Base-by-base conservation (phyloP, 2,113 vertebrate species). In the Lipotes vexillifer region DNA sequence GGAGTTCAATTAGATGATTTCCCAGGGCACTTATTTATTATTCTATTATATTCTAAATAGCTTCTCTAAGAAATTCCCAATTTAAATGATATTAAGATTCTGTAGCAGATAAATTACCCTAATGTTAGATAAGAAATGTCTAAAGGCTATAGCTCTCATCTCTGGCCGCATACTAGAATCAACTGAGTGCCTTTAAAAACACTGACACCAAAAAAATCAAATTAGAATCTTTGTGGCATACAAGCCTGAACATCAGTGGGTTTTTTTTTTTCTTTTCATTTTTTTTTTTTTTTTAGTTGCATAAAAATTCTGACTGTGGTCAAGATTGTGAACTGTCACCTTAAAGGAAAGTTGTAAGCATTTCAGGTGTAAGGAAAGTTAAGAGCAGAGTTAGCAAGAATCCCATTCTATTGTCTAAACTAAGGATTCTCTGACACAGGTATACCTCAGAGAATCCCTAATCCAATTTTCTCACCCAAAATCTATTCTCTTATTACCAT, bases 31-130 rank as follows among this genome's bases (percentile, higher is more conserved):
- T 97, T 71, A 87, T 80, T 90, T 97, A 92, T 85, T 90, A 85
- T 96, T 86, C 55, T 78, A 68, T 94, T 90, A 57, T 90, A 74
- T 66, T 75, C 59, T 91, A 93, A 88, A 66, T 12, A 75, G 14
- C 36, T 65, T 29, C 23, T 85, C 23, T 69, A 87, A 80, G n/a
- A 96, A 96, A 89, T 63, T 65, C 38, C 44, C 61, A 63, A 59
- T 80, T 93, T 92, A 93, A 93, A 88, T 90, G 25, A 69, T 49
- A 80, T 88, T 77, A 93, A 59, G 23, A 83, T 91, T 93, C 27
- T 65, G 8, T 20, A 82, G 41, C 20, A 91, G 46, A 85, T 81
- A 88, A 90, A 88, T 93, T 92, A 88, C 5, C 29, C 63, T 57
- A 88, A 88, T 85, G 2, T 90, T 94, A 88, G 7, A 29, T 88